Conservation (phyloP, 2,113 vertebrate genomes). For the Chloropsis cyanopogon region DNA sequence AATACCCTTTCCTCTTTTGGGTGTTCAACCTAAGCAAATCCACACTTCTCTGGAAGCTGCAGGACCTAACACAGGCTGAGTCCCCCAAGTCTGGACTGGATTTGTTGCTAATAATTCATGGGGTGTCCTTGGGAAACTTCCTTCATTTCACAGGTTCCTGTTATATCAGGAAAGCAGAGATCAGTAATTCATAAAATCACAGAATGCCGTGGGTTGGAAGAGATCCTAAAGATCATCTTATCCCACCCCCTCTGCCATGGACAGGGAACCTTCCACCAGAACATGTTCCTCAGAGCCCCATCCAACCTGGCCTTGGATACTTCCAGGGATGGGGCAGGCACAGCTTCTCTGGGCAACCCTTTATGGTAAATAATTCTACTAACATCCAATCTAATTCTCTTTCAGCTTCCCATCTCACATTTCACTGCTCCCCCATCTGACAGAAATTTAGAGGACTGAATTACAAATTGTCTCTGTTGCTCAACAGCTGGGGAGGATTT, state of each 20-base stretch:
- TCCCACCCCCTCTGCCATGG: not conserved
- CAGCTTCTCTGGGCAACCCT: not conserved
- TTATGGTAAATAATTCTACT: not conserved
- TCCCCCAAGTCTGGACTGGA: not conserved
- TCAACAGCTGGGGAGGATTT: not conserved
- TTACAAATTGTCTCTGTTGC: not conserved
- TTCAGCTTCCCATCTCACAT: not conserved
- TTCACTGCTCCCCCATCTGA: not conserved
- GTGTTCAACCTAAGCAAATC: not conserved
- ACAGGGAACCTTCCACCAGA: not conserved
- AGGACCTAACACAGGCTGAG: not conserved
- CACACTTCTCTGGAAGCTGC: not conserved
- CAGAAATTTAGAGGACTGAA: not conserved
- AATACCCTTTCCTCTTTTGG: not conserved
- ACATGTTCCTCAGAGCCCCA: accelerated
- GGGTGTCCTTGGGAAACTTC: not conserved
- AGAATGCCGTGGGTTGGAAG: not conserved
- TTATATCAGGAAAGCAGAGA: not conserved
- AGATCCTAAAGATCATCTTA: not conserved
- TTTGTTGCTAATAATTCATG: not conserved
- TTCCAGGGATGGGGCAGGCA: not conserved
- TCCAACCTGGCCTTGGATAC: not conserved
- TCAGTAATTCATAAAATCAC: not conserved
- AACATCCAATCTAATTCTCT: not conserved
- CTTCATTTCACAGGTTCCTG: not conserved